phyloP scores from a whole-genome alignment of 2,888 invertebrate species.

The Apantesis nais region DNA sequence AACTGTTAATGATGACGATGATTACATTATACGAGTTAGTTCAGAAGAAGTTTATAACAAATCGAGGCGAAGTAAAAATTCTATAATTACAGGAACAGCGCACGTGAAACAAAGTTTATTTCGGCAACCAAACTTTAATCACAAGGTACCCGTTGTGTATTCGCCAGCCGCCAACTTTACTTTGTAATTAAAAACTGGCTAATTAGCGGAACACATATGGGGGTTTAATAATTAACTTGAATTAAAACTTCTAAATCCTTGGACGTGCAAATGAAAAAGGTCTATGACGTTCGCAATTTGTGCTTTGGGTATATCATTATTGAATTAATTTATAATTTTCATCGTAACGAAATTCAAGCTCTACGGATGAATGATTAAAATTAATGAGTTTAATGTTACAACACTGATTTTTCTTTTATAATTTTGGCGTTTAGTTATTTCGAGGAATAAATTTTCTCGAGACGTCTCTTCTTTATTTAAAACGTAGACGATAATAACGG shows the following conservation, averaged over 20 bases:
- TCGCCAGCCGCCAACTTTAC: constrained; percentile 17
- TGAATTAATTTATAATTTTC: constrained; percentile 4
- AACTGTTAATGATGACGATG: too few relatives aligned
- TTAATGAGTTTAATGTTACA: not conserved
- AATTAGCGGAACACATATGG: constrained; percentile 41
- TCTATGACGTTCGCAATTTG: not conserved
- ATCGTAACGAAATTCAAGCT: not conserved
- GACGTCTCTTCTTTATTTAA: too few relatives aligned
- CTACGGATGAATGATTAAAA: not conserved
- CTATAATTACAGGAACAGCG: constrained; percentile 16
- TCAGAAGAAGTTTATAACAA: not conserved
- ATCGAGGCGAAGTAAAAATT: not conserved
- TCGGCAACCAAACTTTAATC: constrained; percentile 36
- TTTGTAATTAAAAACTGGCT: constrained; percentile 45
- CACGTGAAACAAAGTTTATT: constrained; percentile 26
- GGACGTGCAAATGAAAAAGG: not conserved
- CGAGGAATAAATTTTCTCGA: not conserved
- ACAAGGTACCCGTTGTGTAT: constrained; percentile 31
- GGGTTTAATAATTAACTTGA: constrained; percentile 40
- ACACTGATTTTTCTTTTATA: not conserved
- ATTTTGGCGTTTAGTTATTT: not conserved
- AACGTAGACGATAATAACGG: too few relatives aligned
- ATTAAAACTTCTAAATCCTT: constrained; percentile 34
- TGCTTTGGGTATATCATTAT: not conserved
- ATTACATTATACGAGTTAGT: not conserved